Evolutionary conservation across 2,888 invertebrate genomes (phyloP).

Genomic region (Petrolisthes cinctipes): DNA sequence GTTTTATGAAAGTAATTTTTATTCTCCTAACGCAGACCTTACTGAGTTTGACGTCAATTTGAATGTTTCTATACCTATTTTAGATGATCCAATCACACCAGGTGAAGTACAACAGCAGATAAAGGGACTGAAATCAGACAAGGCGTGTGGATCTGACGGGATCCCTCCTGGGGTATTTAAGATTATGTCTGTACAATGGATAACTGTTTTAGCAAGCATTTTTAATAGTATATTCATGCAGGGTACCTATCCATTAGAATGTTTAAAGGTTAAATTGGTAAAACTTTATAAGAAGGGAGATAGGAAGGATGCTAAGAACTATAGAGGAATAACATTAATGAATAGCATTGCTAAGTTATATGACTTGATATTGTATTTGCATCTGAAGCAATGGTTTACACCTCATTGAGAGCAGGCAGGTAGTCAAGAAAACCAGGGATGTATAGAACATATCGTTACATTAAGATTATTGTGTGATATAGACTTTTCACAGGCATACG

Average conservation of each 20-base stretch:
- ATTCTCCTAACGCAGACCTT: conserved; percentile 9
- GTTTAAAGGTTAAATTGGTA: neutral
- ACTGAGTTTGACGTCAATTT: neutral
- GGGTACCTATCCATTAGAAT: conserved; percentile 11
- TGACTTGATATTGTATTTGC: neutral
- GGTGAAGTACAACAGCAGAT: too few relatives aligned
- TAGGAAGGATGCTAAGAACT: conserved; percentile 9
- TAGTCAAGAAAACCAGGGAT: neutral
- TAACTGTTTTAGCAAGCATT: too few relatives aligned
- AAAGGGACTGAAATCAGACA: too few relatives aligned
- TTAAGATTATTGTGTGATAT: conserved; percentile 1
- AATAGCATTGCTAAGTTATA: neutral
- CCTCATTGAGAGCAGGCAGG: neutral
- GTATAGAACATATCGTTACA: conserved; percentile 6
- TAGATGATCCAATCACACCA: too few relatives aligned
- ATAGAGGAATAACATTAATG: conserved; percentile 1
- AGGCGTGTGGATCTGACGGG: too few relatives aligned
- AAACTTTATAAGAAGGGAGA: neutral
- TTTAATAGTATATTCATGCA: too few relatives aligned
- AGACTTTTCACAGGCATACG: conserved; percentile 6
- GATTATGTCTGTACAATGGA: too few relatives aligned
- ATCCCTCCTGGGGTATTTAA: too few relatives aligned
- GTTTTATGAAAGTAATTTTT: conserved; percentile 5
- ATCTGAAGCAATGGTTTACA: neutral
- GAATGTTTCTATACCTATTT: neutral